phyloP scores from a whole-genome alignment of 2,888 invertebrate genomes.

The Cantharis rustica region DNA sequence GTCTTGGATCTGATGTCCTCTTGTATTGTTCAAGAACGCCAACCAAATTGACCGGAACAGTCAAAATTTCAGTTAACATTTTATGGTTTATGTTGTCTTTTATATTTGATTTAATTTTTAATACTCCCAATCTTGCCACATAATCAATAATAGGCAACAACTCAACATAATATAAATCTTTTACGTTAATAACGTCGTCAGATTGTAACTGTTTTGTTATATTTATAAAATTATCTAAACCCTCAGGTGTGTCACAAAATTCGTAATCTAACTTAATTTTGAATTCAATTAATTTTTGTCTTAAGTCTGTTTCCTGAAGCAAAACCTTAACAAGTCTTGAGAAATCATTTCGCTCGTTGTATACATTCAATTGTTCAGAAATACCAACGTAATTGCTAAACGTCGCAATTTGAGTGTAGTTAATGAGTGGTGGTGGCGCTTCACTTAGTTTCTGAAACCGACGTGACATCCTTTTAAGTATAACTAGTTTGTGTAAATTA shows the following conservation, averaged over 20 bases:
- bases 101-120: constrained; percentile 18
- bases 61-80: constrained; percentile 21
- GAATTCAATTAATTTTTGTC: constrained; percentile 35
- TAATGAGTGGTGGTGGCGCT: constrained; percentile 47
- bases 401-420: constrained; percentile 40
- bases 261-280: constrained; percentile 38
- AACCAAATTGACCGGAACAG: constrained; percentile 42
- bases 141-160: constrained; percentile 44
- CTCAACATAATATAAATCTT: constrained; percentile 37
- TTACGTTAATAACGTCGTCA: constrained; percentile 20
- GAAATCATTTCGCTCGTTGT: constrained; percentile 33
- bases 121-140: constrained; percentile 37
- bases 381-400: constrained; percentile 35
- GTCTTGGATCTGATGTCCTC: constrained; percentile 37
- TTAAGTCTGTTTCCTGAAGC: constrained; percentile 7
- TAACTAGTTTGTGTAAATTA: constrained; percentile 45
- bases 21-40: constrained; percentile 41
- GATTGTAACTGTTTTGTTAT: constrained; percentile 28
- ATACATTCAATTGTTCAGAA: constrained; percentile 37
- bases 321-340: constrained; percentile 33
- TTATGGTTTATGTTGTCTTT: background rate
- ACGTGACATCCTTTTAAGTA: constrained; percentile 47
- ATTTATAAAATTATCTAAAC: constrained; percentile 32
- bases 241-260: constrained; percentile 36
- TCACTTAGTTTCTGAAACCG: constrained; percentile 44